Conservation (phyloP, 37 sponge, comb jelly and placozoan species). For the Cliona cf. orientalis region DNA sequence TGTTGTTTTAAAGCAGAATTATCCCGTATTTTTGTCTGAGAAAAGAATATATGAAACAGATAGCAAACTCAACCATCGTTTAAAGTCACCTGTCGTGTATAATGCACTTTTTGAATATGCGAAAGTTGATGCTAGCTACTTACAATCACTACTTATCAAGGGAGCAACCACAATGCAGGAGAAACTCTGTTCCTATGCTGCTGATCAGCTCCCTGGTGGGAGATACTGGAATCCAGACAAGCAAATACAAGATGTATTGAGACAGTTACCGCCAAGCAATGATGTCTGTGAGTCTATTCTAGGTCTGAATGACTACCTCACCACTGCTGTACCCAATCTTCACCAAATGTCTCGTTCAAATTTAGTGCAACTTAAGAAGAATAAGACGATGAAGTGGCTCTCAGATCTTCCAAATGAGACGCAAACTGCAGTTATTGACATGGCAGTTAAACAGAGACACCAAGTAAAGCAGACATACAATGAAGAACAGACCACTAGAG, state of each 20-base stretch:
- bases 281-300: slow-evolving; percentile 45
- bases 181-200: slow-evolving; percentile 52
- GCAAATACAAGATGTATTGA: not conserved
- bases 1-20: slow-evolving; percentile 11
- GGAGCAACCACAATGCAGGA: slow-evolving; percentile 47
- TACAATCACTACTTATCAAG: slow-evolving; percentile 8
- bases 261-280: slow-evolving; percentile 30
- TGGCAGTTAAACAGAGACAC: not conserved
- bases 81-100: slow-evolving; percentile 16
- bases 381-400: slow-evolving; percentile 19
- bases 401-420: not conserved
- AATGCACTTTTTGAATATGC: slow-evolving; percentile 22
- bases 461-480: not conserved
- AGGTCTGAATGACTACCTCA: slow-evolving; percentile 27
- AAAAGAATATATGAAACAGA: slow-evolving; percentile 4
- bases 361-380: slow-evolving; percentile 20
- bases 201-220: slow-evolving; percentile 52
- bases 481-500: not conserved
- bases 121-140: not conserved
- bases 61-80: slow-evolving; percentile 24
- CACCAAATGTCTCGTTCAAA: slow-evolving; percentile 16
- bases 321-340: slow-evolving; percentile 23
- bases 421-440: slow-evolving; percentile 1
- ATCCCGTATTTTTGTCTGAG: slow-evolving; percentile 16
- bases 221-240: slow-evolving; percentile 46